Percentiles rank a stretch among this genome's conserved stretches.
phyloP scores from a whole-genome alignment of 2,797 vertebrate species.

The Oryzias sinensis region DNA sequence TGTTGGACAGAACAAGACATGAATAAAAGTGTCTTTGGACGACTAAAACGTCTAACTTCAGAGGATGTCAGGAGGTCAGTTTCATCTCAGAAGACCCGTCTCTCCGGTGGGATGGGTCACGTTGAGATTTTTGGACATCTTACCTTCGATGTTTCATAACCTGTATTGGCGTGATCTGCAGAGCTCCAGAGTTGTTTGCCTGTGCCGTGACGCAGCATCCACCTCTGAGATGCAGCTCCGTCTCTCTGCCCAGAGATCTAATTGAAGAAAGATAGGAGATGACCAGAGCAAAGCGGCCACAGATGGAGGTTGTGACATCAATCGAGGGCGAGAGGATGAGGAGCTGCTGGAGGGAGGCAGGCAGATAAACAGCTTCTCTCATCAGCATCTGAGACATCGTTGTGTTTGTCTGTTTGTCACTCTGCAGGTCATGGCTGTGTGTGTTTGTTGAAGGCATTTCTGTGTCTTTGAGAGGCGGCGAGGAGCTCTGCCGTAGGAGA shows the following conservation, averaged over 20 bases:
- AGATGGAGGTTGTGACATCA: slow-evolving; percentile 58
- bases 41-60: no score
- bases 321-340: slow-evolving; percentile 30
- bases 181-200: no score
- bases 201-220: not conserved
- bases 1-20: no score
- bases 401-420: slow-evolving; percentile 12
- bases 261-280: slow-evolving; percentile 8
- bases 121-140: no score
- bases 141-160: no score
- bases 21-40: no score
- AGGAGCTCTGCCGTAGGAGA: not conserved
- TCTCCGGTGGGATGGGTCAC: no score
- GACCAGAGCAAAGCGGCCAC: slow-evolving; percentile 22
- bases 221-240: not conserved
- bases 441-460: slow-evolving; percentile 5
- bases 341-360: slow-evolving; percentile 6
- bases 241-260: not conserved
- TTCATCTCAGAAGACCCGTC: no score
- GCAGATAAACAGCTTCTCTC: slow-evolving; percentile 20
- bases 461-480: not conserved
- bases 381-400: slow-evolving; percentile 18
- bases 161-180: no score
- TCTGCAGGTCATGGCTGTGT: slow-evolving; percentile 23
- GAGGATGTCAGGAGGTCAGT: no score